Evolutionary conservation across 2,797 vertebrate genomes (phyloP), one percentile per base, ranked within the genome.

Genomic region (Acipenser ruthenus): DNA sequence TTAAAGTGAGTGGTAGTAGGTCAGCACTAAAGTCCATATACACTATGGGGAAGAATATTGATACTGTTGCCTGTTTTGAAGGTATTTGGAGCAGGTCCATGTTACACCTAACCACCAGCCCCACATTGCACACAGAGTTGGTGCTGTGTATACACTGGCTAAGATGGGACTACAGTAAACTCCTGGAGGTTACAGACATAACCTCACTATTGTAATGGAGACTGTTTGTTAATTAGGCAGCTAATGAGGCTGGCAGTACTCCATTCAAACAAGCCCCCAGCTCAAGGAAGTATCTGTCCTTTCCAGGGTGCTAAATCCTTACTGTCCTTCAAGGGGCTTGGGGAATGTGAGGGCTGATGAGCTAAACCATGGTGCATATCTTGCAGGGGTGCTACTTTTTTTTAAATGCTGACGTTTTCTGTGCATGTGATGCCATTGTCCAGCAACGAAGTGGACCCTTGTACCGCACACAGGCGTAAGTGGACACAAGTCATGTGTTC

Each of bases 221-320:
- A 7, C 65, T 66, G 50, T 23, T 52, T 50, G 67, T 69, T 18
- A 69, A 67, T 73, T 68, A 67, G 63, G 49, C 12, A 55, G 13
- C 59, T 71, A 65, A 68, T 65, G 62, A 58, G 73, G 8, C 50
- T 48, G 49, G 37, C 37, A 37, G 37, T 37, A 37, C 37, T 37
- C 37, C 0, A 37, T 37, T 37, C 2, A 37, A 37, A 37, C 5
- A 37, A 52, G 53, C 62, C 55, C n/a, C 47, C 60, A 10, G 68
- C 68, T 63, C 63, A 10, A 8, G 49, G 61, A 65, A 67, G 51
- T 59, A 58, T 37, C 11, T 10, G 49, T 15, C 10, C 18, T 67
- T 67, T 58, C 56, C 62, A 60, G 72, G 56, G 37, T 56, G 65
- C 49, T 56, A 70, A n/a, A 9, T 47, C 47, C 10, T 49, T 55